Evolutionary conservation across 2,888 invertebrate genomes (phyloP), one percentile per base, ranked within the genome.

Genomic region (Axea sp.): DNA sequence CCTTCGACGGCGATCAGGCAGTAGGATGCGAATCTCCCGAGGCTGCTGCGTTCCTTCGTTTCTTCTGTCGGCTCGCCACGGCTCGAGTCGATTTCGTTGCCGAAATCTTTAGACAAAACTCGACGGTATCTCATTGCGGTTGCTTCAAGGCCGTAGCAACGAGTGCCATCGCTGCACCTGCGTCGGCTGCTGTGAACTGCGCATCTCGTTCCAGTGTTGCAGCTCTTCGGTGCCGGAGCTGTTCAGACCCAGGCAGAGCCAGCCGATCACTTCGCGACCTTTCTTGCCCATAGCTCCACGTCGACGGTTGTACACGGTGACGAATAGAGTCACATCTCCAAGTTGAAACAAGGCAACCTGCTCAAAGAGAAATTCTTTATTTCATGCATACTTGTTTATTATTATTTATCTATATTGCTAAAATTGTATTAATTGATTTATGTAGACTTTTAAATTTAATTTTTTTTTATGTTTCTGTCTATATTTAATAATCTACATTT

Each of bases 101-200:
- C 71, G 31, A 57, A 28, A 41, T 62, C 22, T 4, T 68, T 26
- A 43, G 64, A 51, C 67, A 65, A 57, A 53, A 31, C 31, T 31
- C 45, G 24, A 24, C 14, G 17, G 14, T 15, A n/a, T 12, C n/a
- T 14, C 49, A 31, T 11, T 14, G 28, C 8, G 14, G 26, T n/a
- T 5, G 14, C 67, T 77, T 88, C 88, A 90, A 74, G 90, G 89
- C 77, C 90, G 88, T 79, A 96, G 91, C 73, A 98, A 89, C 24
- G 97, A 93, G 88, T 98, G 97, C 98, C 97, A 98, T 55, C 96
- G 93, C 84, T 96, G 95, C 68, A 97, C 93, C 89, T 97, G 95
- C 83, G 96, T 95, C 17, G 96, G 95, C 78, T 94, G 94, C 19
- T 93, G 92, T 53, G 89, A 90, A 83, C 96, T 95, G 78, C 96